Evolutionary conservation across 1,140 invertebrate species (phyloP), one percentile per base, ranked within the genome.

Genomic region (Heliconius congener): DNA sequence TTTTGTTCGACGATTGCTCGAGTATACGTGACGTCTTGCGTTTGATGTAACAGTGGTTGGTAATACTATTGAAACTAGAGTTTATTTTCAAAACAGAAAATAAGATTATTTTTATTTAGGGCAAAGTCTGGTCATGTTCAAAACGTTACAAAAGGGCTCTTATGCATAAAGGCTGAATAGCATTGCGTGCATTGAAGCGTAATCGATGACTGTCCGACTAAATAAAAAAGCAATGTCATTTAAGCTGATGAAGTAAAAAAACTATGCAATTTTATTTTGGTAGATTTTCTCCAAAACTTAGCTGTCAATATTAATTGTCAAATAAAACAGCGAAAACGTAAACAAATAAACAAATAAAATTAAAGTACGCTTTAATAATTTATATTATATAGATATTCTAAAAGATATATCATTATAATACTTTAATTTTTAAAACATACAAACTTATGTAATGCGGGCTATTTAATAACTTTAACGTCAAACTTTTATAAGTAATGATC

Each of bases 11-110:
- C 84, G 76, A 85, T 86, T 84, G 84, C 84, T 79, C 78, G 39
- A 78, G 57, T 46, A 80, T 86, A 91, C 88, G 87, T 89, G 88
- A 88, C 82, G 81, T 66, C 87, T 86, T 86, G 85, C 81, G 78
- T 89, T 89, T 89, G 83, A 88, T 90, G 84, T 87, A 82, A 74
- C 82, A 82, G 82, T 81, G 78, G 76, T 72, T 50, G 50, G 76
- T 82, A 83, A 83, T 80, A 66, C 57, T 71, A 70, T 70, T 77
- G 74, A 78, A 60, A 80, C 72, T 71, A 80, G 77, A 80, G 46
- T 82, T 84, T 82, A 77, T 81, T 81, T 78, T 23, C 34, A 70
- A 80, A 80, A 80, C 74, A 57, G 60, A 73, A 34, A 46, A 46
- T 76, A 66, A 71, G 46, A 75, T 77, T 81, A 73, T 82, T 79